A percentile compares a stretch with the other conserved stretches of the same genome.
phyloP scores from a whole-genome alignment of 2,797 vertebrate species.

The Selene dorsalis region DNA sequence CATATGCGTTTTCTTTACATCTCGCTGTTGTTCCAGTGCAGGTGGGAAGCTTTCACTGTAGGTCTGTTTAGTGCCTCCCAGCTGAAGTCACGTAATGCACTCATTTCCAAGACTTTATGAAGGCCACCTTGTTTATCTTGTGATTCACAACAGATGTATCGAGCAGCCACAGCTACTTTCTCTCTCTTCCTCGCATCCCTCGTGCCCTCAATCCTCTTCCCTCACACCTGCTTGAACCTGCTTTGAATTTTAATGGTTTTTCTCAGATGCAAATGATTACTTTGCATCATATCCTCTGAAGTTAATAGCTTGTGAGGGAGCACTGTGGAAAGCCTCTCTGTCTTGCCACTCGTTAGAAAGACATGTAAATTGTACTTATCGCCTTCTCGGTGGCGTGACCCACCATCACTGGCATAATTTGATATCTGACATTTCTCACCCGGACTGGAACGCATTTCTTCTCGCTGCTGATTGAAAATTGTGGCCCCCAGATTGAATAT shows the following conservation, averaged over 20 bases:
- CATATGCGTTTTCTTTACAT: neutral
- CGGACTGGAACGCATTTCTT: conserved; percentile 56
- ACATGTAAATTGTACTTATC: conserved; percentile 81
- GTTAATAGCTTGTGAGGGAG: conserved; percentile 74
- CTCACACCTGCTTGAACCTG: conserved; percentile 75
- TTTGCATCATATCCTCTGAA: conserved; percentile 75
- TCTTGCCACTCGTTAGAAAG: conserved; percentile 71
- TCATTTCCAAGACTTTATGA: conserved; percentile 6
- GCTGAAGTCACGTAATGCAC: conserved; percentile 7
- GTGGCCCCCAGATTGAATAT: conserved; percentile 64
- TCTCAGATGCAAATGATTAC: conserved; percentile 76
- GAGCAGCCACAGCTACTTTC: conserved; percentile 25
- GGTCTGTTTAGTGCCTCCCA: neutral
- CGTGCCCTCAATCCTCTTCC: conserved; percentile 46
- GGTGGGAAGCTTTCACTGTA: neutral
- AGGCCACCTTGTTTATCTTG: conserved; percentile 40
- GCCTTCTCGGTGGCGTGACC: conserved; percentile 72
- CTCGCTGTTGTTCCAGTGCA: neutral
- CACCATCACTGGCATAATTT: conserved; percentile 76
- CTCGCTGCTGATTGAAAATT: conserved; percentile 72
- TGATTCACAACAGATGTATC: conserved; percentile 35
- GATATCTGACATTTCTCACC: conserved; percentile 74
- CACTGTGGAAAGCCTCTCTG: conserved; percentile 64
- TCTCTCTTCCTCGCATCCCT: conserved; percentile 36
- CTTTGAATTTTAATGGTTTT: conserved; percentile 78